phyloP scores from a whole-genome alignment of 2,888 invertebrate genomes.

The Sicus ferrugineus region DNA sequence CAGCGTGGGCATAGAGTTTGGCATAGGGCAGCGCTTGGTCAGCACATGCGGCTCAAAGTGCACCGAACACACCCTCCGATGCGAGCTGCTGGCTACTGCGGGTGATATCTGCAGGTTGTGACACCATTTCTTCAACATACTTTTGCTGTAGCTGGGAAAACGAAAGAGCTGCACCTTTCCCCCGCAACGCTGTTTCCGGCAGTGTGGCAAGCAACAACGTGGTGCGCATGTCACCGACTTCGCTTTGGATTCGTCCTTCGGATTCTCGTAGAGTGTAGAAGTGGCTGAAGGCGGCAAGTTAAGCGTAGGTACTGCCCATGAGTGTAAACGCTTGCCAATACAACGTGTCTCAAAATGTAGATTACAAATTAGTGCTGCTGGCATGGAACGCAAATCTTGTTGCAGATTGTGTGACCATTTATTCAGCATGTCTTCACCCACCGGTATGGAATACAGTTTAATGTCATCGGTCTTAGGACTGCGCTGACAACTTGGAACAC shows the following conservation, averaged over 20 bases:
- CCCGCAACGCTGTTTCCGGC: slow-evolving; percentile 53
- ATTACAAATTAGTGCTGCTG: slow-evolving; percentile 51
- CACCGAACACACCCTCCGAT: slow-evolving; percentile 53
- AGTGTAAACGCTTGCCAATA: slow-evolving; percentile 56
- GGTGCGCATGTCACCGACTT: slow-evolving; percentile 45
- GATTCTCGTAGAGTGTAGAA: slow-evolving; percentile 56
- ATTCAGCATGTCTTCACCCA: slow-evolving; percentile 49
- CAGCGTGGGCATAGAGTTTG: slow-evolving; percentile 54
- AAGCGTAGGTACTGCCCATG: slow-evolving; percentile 58
- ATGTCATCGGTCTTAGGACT: slow-evolving; percentile 58
- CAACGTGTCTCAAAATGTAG: slow-evolving; percentile 57
- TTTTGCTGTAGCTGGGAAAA: slow-evolving; percentile 54
- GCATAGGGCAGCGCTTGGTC: slow-evolving; percentile 57
- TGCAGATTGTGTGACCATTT: slow-evolving; percentile 59
- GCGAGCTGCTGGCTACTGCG: slow-evolving; percentile 51
- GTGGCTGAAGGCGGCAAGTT: slow-evolving; percentile 49
- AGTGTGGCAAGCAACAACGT: slow-evolving; percentile 56
- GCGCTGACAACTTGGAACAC: slow-evolving; percentile 54
- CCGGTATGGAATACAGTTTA: slow-evolving; percentile 55
- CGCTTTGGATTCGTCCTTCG: slow-evolving; percentile 46
- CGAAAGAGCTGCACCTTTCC: slow-evolving; percentile 57
- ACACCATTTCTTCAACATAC: slow-evolving; percentile 57
- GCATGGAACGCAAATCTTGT: slow-evolving; percentile 46
- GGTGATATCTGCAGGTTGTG: slow-evolving; percentile 56
- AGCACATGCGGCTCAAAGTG: slow-evolving; percentile 57